These are phyloP conservation scores for Mystacornis crossleyi DNA, from an alignment of 2,113 vertebrate genomes.

Conservation along the genomic window DNA sequence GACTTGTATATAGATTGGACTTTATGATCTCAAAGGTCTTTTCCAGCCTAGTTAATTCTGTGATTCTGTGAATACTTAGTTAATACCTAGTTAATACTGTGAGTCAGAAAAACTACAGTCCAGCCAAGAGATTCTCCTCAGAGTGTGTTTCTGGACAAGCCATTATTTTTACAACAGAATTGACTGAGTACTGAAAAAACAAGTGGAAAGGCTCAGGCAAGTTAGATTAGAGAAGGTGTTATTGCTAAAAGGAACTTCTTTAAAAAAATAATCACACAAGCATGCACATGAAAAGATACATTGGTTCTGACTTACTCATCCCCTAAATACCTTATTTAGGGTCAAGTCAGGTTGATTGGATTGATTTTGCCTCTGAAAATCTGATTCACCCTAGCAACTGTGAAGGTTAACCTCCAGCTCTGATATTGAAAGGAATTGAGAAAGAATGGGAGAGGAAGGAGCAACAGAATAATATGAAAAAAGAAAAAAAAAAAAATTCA, in stretches of 20 bases:
- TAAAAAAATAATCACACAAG: constrained; percentile 21
- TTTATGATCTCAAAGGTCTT: neutral
- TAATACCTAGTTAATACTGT: too few relatives aligned
- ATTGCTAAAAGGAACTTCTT: constrained; percentile 12
- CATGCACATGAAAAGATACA: constrained; percentile 43
- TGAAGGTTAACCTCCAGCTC: neutral
- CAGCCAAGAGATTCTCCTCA: neutral
- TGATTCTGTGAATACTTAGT: neutral
- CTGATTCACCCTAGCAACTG: constrained; percentile 42
- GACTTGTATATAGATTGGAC: neutral
- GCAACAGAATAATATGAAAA: neutral
- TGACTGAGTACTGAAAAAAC: neutral
- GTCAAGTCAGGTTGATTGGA: constrained; percentile 39
- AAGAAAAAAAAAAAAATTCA: neutral
- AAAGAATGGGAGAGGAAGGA: neutral
- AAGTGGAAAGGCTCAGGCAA: neutral
- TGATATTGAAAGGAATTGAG: neutral
- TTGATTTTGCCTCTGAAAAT: constrained; percentile 11
- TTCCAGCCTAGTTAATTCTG: neutral
- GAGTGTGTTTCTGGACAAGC: neutral
- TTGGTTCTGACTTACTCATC: constrained; percentile 47
- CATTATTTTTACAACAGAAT: neutral
- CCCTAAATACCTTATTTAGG: neutral
- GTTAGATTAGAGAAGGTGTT: neutral
- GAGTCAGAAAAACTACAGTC: neutral